Conservation (phyloP, 2,888 invertebrate species). For the Icerya purchasi region DNA sequence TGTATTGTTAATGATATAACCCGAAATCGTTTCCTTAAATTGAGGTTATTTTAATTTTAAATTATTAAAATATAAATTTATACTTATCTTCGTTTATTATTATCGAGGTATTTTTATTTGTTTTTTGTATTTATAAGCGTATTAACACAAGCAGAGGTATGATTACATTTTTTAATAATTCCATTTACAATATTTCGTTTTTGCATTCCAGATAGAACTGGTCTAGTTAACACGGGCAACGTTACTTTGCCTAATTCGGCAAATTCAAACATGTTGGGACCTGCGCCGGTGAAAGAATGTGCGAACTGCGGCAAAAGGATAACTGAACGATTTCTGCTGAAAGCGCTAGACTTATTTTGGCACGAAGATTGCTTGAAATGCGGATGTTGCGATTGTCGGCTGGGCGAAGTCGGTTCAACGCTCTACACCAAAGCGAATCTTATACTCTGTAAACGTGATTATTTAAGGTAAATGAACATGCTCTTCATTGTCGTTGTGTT, state of each 20-base stretch:
- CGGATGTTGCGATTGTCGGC: conserved; percentile 87
- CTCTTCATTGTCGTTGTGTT: too few relatives aligned
- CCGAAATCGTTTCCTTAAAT: too few relatives aligned
- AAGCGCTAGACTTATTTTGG: conserved; percentile 85
- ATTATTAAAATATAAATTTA: too few relatives aligned
- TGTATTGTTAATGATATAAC: too few relatives aligned
- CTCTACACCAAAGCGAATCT: conserved; percentile 88
- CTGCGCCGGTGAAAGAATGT: conserved; percentile 34
- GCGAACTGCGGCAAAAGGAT: conserved; percentile 72
- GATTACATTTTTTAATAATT: too few relatives aligned
- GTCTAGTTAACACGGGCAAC: conserved; percentile 1
- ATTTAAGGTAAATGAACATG: conserved; percentile 58
- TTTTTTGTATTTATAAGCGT: too few relatives aligned
- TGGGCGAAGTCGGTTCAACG: conserved; percentile 89
- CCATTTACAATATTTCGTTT: too few relatives aligned
- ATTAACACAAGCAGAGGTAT: too few relatives aligned
- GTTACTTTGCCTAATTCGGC: conserved; percentile 5
- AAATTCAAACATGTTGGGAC: conserved; percentile 18
- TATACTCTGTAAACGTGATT: conserved; percentile 86
- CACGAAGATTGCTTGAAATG: conserved; percentile 96
- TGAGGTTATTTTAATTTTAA: too few relatives aligned
- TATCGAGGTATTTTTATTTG: too few relatives aligned
- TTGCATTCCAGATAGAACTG: conserved; percentile 9
- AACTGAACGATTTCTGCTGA: conserved; percentile 61
- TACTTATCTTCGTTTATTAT: too few relatives aligned